A percentile compares a stretch with the other conserved stretches of the same genome.
phyloP scores from a whole-genome alignment of 2,888 invertebrate genomes.

The Portevinia maculata region DNA sequence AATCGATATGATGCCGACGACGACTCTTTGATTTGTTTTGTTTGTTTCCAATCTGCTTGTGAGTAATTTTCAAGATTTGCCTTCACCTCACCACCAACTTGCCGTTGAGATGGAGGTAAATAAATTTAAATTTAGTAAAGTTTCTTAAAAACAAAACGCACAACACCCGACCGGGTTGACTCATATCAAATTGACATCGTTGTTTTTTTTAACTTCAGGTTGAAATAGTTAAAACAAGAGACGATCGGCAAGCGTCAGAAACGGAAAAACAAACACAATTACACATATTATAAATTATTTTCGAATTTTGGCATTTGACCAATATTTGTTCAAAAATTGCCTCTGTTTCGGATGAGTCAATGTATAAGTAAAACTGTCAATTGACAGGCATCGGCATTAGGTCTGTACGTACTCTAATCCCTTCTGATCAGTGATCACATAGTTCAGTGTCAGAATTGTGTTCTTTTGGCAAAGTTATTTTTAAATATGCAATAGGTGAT shows the following conservation, averaged over 20 bases:
- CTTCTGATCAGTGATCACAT: conserved; percentile 1
- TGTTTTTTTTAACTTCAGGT: conserved; percentile 1
- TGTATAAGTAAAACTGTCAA: conserved; percentile 15
- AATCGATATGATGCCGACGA: conserved; percentile 26
- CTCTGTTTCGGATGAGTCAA: conserved; percentile 27
- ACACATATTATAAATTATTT: conserved; percentile 46
- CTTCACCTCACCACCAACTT: background rate
- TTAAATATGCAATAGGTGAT: conserved; percentile 30
- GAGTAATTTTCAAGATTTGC: conserved; percentile 6
- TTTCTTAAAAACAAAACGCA: background rate
- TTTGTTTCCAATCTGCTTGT: background rate
- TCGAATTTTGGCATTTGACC: conserved; percentile 40
- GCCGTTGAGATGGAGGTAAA: conserved; percentile 12
- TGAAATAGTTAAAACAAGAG: conserved; percentile 23
- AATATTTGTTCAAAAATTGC: conserved; percentile 30
- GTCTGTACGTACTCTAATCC: conserved; percentile 20
- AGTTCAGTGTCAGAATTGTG: conserved; percentile 26
- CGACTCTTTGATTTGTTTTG: conserved; percentile 4
- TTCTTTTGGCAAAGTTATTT: conserved; percentile 16
- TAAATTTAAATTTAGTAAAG: conserved; percentile 22
- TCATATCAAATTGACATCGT: conserved; percentile 27
- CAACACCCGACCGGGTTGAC: conserved; percentile 19
- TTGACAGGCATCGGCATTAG: conserved; percentile 10
- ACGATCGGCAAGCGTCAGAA: conserved; percentile 22
- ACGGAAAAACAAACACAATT: conserved; percentile 9